A percentile compares a stretch with the other conserved stretches of the same genome.
These are phyloP conservation scores for Lasioglossum leucozonium DNA, from an alignment of 2,888 invertebrate species.

Conservation along the genomic window DNA sequence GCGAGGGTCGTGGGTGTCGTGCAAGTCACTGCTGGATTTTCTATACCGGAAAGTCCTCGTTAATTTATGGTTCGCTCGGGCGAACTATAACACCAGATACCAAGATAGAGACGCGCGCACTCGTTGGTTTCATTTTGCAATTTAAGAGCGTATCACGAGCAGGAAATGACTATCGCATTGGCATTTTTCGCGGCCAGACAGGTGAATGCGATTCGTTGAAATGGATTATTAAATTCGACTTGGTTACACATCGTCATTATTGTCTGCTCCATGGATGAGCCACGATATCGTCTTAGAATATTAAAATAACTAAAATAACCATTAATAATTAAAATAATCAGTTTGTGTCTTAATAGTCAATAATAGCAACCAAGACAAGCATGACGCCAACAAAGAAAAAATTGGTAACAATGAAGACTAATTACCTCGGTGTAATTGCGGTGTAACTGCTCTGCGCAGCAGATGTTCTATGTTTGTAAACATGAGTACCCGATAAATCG, in stretches of 20 bases:
- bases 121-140: background rate
- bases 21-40: background rate
- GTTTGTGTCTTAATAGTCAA: background rate
- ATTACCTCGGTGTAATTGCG: background rate
- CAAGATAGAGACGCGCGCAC: constrained; percentile 26
- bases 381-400: too few relatives aligned
- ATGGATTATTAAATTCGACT: constrained; percentile 6
- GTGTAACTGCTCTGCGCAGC: background rate
- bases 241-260: background rate
- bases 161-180: background rate
- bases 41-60: constrained; percentile 15
- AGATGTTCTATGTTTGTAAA: background rate
- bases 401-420: background rate
- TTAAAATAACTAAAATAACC: too few relatives aligned
- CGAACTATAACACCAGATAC: background rate
- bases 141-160: background rate
- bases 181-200: background rate
- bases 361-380: too few relatives aligned
- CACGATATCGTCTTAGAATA: too few relatives aligned
- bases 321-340: background rate
- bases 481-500: background rate
- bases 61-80: background rate
- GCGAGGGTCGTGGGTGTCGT: background rate
- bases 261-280: background rate
- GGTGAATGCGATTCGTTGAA: background rate